Conservation (phyloP, 2,797 vertebrate species). For the Anguilla pacifica region DNA sequence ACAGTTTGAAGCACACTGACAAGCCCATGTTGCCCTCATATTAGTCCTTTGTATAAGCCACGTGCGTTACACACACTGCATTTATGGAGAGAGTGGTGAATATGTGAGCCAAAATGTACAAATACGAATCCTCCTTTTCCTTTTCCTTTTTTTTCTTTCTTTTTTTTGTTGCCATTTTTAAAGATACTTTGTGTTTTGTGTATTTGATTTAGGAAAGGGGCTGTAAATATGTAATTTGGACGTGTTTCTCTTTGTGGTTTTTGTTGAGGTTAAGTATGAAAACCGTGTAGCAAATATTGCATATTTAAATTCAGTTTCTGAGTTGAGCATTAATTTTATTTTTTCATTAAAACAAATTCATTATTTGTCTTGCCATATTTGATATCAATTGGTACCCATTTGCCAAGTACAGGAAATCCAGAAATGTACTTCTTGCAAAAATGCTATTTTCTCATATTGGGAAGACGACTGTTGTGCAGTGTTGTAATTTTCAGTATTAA, state of each 20-base stretch:
- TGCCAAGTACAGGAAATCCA: conserved; percentile 71
- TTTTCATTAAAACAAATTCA: conserved; percentile 48
- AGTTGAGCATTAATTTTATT: conserved; percentile 54
- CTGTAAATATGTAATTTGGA: conserved; percentile 68
- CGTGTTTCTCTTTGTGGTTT: conserved; percentile 42
- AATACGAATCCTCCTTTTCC: conserved; percentile 46
- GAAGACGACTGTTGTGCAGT: conserved; percentile 75
- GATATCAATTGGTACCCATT: conserved; percentile 74
- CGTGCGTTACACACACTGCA: conserved; percentile 53
- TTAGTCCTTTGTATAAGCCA: conserved; percentile 74
- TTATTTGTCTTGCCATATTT: conserved; percentile 72
- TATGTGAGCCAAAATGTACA: conserved; percentile 76
- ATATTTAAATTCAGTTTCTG: conserved; percentile 68
- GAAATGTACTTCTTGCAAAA: conserved; percentile 71
- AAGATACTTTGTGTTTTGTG: conserved; percentile 52
- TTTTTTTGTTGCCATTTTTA: conserved; percentile 22
- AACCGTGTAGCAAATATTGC: conserved; percentile 66
- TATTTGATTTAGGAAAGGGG: conserved; percentile 61
- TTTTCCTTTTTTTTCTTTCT: conserved; percentile 39
- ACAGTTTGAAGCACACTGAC: conserved; percentile 67
- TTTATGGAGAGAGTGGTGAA: conserved; percentile 60
- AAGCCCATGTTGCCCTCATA: conserved; percentile 50
- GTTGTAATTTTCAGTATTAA: conserved; percentile 79
- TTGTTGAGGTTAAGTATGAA: conserved; percentile 57
- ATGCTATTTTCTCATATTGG: conserved; percentile 84